phyloP scores from a whole-genome alignment of 1,140 invertebrate genomes.

The Euborellia annulipes region DNA sequence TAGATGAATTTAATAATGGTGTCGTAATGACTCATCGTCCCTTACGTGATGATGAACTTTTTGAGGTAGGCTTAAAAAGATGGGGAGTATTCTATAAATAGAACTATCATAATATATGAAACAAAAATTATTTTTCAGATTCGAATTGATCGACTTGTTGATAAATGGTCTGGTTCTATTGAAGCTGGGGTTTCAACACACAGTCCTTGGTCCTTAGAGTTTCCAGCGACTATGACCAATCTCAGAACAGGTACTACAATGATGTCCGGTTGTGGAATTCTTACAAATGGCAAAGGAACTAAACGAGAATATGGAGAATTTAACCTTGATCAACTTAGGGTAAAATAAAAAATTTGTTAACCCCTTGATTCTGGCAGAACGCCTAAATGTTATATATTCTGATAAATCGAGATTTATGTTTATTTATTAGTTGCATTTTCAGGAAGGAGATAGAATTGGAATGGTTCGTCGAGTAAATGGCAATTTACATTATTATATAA shows the following conservation, averaged over 20 bases:
- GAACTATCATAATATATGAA: constrained; percentile 3
- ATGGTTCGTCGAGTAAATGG: constrained; percentile 69
- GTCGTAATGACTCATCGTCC: constrained; percentile 83
- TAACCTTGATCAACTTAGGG: constrained; percentile 81
- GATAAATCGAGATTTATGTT: constrained; percentile 10
- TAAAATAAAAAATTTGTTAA: constrained; percentile 28
- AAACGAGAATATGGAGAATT: constrained; percentile 85
- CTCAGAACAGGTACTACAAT: constrained; percentile 89
- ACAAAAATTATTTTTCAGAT: constrained; percentile 33
- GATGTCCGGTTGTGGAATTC: constrained; percentile 92
- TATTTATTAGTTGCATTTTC: neutral
- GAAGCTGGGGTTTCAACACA: constrained; percentile 91
- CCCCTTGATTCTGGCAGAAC: no score
- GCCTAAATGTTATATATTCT: no score
- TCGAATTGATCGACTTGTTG: constrained; percentile 74
- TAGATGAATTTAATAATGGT: constrained; percentile 92
- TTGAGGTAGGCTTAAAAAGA: constrained; percentile 53
- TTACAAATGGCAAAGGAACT: constrained; percentile 86
- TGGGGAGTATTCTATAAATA: no score
- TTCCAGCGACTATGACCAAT: constrained; percentile 95
- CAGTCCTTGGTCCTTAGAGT: constrained; percentile 73
- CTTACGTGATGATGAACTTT: constrained; percentile 73
- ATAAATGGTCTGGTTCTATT: constrained; percentile 87
- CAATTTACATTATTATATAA: constrained; percentile 84
- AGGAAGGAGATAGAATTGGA: constrained; percentile 77